Base-by-base conservation (phyloP, 1,140 invertebrate genomes). In the Dendroctonus ponderosae region DNA sequence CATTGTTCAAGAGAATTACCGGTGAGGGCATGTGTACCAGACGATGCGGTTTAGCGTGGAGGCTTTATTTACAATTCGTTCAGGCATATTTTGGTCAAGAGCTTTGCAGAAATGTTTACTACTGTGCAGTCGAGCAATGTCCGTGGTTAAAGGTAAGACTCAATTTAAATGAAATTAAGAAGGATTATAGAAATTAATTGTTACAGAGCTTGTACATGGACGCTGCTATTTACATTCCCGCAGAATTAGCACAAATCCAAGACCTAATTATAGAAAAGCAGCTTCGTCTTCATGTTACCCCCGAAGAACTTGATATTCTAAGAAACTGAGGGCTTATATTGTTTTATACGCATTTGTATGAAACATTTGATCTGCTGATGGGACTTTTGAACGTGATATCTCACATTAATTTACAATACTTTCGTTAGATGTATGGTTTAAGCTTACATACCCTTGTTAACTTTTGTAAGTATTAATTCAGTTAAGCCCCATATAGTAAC, bases 181-280 rank as follows among this genome's bases (percentile, higher is more conserved):
- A 26, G 26, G 26, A 26, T 26, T 26, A 26, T 26, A 26, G 1
- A 26, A 26, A 26, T 26, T 1, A 26, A 26, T 26, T 7, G 50
- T 81, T 80, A 40, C 64, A 83, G 80, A 76, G 80, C 5, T 69
- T 86, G 6, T 85, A 85, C 62, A 77, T 84, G 60, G 80, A 82
- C 60, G 83, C 82, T 5, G 79, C 79, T 6, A 78, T 78, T 26
- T 79, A 78, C 68, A 78, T 83, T 26, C 83, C 83, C 5, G 79
- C 81, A 56, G 81, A 85, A 62, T 70, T 83, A 48, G 77, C 82
- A 0, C 84, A 87, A 75, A 81, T 90, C 63, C 87, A 89, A 74
- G 88, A 90, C 75, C 76, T 90, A 0, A 83, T 90, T 62, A 82
- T 85, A 5, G 88, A 89, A 72, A 90, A 90, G 76, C 85, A 88